Evolutionary conservation across 2,888 invertebrate species (phyloP), one percentile per base, ranked within the genome.

Genomic region (Plebejus anna): DNA sequence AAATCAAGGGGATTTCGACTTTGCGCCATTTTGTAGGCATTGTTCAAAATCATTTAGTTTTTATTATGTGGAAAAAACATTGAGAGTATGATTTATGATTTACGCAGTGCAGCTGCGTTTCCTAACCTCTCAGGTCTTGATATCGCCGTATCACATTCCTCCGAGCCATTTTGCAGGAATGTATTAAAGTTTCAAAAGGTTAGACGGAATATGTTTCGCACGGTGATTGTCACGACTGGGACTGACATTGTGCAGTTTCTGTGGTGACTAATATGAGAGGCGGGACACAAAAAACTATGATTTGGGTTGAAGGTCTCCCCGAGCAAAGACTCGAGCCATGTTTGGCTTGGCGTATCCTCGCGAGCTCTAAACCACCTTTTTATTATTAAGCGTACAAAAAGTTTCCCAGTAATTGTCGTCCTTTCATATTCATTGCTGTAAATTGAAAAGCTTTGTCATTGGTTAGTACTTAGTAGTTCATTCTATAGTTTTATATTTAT

Each of bases 121-220:
- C 66, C 32, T 66, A 66, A 66, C 66, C 32, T 66, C 66, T 66
- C 28, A 32, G 32, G 66, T 66, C 22, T 66, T 32, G 32, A 66
- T 66, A 66, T 66, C 66, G 71, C 71, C 9, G 47, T 47, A 47
- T 22, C 47, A 28, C 42, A 72, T 72, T 72, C 42, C 72, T 72
- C 38, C 22, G 47, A 72, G 28, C 22, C 42, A 72, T 47, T 55
- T 73, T 32, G 22, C 28, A 55, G 73, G 73, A 55, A 66, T 66
- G 66, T 66, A 55, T 55, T 73, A 32, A 73, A 73, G 51, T 73
- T 51, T 73, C 61, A 59, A 76, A 76, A 79, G 80, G 80, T 78
- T 78, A 78, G 77, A 28, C 76, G 47, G 76, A 61, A 73, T 76
- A 72, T 28, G 76, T 77, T 80, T 79, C 80, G 79, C 80, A 80